phyloP scores from a whole-genome alignment of 37 sponge, comb jelly and placozoan genomes.

The Corticium candelabrum region DNA sequence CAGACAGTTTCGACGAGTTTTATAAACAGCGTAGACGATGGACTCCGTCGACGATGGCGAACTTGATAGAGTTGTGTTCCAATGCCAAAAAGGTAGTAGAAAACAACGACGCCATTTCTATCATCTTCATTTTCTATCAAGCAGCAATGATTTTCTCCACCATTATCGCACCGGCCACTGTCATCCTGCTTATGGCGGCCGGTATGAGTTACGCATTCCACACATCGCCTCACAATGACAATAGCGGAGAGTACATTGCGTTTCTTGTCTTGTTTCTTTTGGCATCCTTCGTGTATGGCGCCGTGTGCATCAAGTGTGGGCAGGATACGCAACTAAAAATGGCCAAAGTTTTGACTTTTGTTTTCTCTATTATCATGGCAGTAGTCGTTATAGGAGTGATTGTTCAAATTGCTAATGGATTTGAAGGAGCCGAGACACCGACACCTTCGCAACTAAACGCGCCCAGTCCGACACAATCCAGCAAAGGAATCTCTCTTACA shows the following conservation, averaged over 20 bases:
- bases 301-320: conserved; percentile 20
- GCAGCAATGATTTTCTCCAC: conserved; percentile 63
- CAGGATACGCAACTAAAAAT: conserved; percentile 43
- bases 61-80: conserved; percentile 42
- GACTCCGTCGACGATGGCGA: conserved; percentile 83
- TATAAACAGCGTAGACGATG: conserved; percentile 80
- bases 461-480: neutral
- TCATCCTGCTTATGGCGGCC: conserved; percentile 54
- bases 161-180: conserved; percentile 60
- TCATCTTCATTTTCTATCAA: conserved; percentile 66
- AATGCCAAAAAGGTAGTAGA: conserved; percentile 27
- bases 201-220: conserved; percentile 38
- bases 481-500: neutral
- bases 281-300: neutral
- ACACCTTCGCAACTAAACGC: neutral
- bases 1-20: conserved; percentile 68
- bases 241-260: neutral
- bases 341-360: conserved; percentile 42
- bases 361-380: conserved; percentile 60
- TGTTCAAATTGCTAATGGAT: conserved; percentile 2
- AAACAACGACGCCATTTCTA: conserved; percentile 48
- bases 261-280: neutral
- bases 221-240: too few relatives aligned
- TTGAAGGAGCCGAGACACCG: neutral
- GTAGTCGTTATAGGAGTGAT: conserved; percentile 38